Evolutionary conservation across 2,113 vertebrate genomes (phyloP).

Genomic region (Eolophus roseicapilla): DNA sequence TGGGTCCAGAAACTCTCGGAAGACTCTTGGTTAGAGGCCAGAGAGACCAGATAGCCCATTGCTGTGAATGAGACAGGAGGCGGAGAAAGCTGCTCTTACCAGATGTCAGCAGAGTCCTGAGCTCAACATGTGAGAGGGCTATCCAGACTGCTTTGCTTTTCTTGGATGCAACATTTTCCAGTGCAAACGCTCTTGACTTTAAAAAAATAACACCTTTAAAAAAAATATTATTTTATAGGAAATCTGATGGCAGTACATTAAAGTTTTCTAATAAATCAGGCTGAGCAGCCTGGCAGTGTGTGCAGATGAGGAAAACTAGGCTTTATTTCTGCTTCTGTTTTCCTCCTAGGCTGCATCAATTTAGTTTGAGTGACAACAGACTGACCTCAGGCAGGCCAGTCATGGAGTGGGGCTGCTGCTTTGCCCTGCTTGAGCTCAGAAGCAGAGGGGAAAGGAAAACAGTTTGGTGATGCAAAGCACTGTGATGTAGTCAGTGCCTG

Average conservation of each 20-base stretch:
- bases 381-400: neutral
- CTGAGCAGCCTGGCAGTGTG: neutral
- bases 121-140: neutral
- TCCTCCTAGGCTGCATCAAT: neutral
- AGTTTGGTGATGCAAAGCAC: neutral
- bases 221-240: neutral
- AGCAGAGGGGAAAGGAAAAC: neutral
- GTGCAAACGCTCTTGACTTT: neutral
- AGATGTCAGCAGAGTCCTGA: neutral
- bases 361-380: neutral
- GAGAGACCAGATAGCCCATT: neutral
- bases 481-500: neutral
- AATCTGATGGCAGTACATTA: neutral
- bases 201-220: neutral
- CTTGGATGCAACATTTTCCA: neutral
- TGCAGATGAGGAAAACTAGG: neutral
- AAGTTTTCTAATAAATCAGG: neutral
- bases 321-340: neutral
- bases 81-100: neutral
- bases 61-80: neutral
- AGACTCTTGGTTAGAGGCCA: neutral
- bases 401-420: neutral
- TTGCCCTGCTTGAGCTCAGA: neutral
- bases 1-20: neutral
- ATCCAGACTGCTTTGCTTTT: neutral